Evolutionary conservation across 2,113 vertebrate genomes (phyloP), one percentile per base, ranked within the genome.

Genomic region (Albula goreensis): DNA sequence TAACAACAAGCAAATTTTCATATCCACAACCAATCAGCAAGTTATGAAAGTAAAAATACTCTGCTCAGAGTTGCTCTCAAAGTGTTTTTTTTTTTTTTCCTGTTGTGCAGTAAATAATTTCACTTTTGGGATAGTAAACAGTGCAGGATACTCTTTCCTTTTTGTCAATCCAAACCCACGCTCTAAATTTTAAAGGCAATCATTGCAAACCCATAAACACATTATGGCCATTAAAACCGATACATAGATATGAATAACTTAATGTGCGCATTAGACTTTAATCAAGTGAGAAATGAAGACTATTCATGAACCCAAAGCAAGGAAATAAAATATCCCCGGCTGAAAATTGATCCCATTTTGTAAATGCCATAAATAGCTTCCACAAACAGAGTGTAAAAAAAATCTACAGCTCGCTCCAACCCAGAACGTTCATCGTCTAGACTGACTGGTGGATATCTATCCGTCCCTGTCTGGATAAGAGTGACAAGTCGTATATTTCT

Each of bases 401-500:
- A 74, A 74, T 74, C n/a, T 22, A 25, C 31, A 8, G 22, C 70
- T 22, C 10, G 3, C 70, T 74, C 9, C 70, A 70, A 19, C 1
- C 70, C n/a, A 6, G 7, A 10, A n/a, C 31, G 70, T 74, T 74
- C 31, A 9, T 92, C 87, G 94, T 95, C 94, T 94, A 94, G 94
- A 94, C 95, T 86, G 88, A 82, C 77, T 85, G 91, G 87, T 89
- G 92, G 93, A 92, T 94, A 95, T 92, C 87, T 90, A 94, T 92
- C 22, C 92, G 92, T 87, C 90, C 88, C 91, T 85, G 92, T 93
- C 92, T 93, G 93, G 92, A 89, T 82, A 91, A 87, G 87, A 89
- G 92, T 94, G 94, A 94, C 91, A 94, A 93, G 89, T 92, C 90
- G 92, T 95, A 93, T 95, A 94, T 94, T 93, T 94, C 82, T 88